Evolutionary conservation across 2,797 vertebrate genomes (phyloP), one percentile per base, ranked within the genome.

Genomic region (Emys orbicularis): DNA sequence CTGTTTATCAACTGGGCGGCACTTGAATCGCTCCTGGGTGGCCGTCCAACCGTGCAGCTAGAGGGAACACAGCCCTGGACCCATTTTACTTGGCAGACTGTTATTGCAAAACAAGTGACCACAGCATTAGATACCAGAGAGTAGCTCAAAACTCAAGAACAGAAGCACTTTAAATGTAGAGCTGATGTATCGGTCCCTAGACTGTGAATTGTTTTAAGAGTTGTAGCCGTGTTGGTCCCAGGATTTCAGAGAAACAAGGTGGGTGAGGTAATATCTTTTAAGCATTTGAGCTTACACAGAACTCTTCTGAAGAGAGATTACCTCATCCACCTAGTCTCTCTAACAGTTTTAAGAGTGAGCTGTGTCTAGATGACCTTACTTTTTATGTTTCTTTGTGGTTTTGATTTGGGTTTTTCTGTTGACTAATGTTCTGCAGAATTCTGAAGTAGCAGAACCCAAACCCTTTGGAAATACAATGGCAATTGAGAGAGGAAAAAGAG

Each of bases 371-470:
- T 72, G 49, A 68, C 56, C 25, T 92, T 90, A 4, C 44, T 5
- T 8, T 86, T 89, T 90, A 37, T 92, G 94, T 5, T 77, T 5
- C 8, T 83, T 90, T 54, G 65, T 74, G 23, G 5, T 74, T 76
- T 41, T 76, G 11, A 76, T 44, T 76, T 76, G 72, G 41, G 7
- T 87, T 92, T 65, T 86, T 57, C 86, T 88, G 79, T 50, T 87
- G 76, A 44, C 81, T 83, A 3, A 34, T 86, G 44, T 81, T 81
- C 0, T 12, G 5, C 0, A 2, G 12, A 74, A 72, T 2, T 72
- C 23, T 89, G 93, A 82, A 93, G 80, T 90, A 74, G 50, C 57
- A 87, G 57, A 91, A 57, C 54, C 21, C 47, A 87, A 79, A 41
- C 72, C 85, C 0, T 0, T 49, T 50, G 59, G 8, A 44, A 91